Evolutionary conservation across 2,113 vertebrate species (phyloP).

Genomic region (Casuarius casuarius): DNA sequence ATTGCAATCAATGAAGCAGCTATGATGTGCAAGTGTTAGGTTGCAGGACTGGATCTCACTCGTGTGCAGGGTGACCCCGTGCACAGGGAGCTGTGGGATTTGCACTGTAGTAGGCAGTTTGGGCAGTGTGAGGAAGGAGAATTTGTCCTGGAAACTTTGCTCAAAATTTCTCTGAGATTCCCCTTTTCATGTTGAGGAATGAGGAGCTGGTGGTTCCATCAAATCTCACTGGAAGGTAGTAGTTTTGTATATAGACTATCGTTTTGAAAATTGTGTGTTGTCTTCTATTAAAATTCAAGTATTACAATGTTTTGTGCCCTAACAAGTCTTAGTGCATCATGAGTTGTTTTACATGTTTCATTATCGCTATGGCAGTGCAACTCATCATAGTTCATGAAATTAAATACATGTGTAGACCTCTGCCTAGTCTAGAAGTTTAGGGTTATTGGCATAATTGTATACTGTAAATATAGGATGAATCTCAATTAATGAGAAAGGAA

Average conservation of each 20-base stretch:
- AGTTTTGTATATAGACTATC: neutral
- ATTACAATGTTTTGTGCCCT: neutral
- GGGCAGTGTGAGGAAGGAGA: accelerated
- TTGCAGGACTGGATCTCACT: neutral
- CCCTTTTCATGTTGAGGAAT: neutral
- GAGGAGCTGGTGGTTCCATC: neutral
- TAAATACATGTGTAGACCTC: accelerated
- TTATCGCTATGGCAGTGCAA: neutral
- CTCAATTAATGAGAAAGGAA: neutral
- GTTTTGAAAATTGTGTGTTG: neutral
- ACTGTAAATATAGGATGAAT: neutral
- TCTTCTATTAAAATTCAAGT: neutral
- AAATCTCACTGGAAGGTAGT: neutral
- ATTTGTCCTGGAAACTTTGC: neutral
- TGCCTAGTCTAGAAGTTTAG: neutral
- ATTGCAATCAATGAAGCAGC: neutral
- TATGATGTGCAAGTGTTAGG: neutral
- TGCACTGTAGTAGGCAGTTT: neutral
- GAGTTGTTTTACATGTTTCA: neutral
- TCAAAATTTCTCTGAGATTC: neutral
- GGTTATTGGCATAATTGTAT: neutral
- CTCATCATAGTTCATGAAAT: neutral
- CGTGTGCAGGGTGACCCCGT: neutral
- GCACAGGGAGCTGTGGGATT: neutral
- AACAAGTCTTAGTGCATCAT: neutral